Conservation (phyloP, 2,113 vertebrate species). For the Plecturocebus donacophilus region DNA sequence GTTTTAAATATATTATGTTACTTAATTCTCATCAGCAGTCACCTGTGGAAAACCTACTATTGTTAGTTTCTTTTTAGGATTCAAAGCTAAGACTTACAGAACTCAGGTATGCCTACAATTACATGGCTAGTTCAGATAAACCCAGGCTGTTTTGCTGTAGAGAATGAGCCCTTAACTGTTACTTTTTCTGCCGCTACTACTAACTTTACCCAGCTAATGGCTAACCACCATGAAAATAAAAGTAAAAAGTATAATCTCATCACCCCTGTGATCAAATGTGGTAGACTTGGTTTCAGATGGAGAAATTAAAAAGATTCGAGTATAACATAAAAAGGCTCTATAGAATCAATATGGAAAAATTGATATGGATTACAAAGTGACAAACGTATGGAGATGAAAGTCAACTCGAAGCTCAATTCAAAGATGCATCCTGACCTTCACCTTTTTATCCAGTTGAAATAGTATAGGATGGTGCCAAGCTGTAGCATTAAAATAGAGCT, state of each 20-base stretch:
- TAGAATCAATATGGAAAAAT: slow-evolving; percentile 26
- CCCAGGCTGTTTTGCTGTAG: background rate
- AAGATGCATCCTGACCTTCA: slow-evolving; percentile 41
- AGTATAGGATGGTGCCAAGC: background rate
- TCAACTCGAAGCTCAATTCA: slow-evolving; percentile 50
- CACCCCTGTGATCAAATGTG: background rate
- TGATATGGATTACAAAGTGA: background rate
- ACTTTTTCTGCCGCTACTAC: background rate
- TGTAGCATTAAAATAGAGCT: background rate
- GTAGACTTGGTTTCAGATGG: slow-evolving; percentile 10
- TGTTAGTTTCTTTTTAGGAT: slow-evolving; percentile 23
- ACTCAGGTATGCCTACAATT: background rate
- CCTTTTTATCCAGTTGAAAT: slow-evolving; percentile 20
- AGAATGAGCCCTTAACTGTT: background rate
- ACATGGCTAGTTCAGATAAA: background rate
- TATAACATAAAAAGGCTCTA: background rate
- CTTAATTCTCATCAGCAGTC: background rate
- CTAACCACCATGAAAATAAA: background rate
- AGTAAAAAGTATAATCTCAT: background rate
- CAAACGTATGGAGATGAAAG: background rate
- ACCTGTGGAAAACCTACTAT: background rate
- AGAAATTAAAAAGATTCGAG: slow-evolving; percentile 33
- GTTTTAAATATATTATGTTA: background rate
- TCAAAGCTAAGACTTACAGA: background rate
- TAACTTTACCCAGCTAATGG: background rate